Percentiles rank a stretch among this genome's conserved stretches.
Conservation (phyloP, 2,888 invertebrate species). For the Dynastes tityus region DNA sequence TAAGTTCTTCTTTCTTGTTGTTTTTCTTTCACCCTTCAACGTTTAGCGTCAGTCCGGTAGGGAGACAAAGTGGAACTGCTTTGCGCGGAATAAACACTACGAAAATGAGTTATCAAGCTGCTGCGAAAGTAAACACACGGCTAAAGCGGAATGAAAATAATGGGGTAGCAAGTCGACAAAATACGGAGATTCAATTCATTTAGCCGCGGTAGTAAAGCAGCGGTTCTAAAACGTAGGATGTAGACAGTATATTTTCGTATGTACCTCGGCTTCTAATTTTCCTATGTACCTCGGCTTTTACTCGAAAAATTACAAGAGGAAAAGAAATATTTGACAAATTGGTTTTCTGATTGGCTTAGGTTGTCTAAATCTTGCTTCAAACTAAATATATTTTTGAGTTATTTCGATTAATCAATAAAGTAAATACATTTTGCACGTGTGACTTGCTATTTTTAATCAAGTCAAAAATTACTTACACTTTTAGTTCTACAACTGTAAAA, state of each 20-base stretch:
- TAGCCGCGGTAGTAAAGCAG: constrained; percentile 6
- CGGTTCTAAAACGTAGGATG: constrained; percentile 11
- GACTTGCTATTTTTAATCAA: too few relatives aligned
- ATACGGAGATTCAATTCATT: constrained; percentile 45
- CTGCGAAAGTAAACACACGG: constrained; percentile 34
- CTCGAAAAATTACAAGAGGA: too few relatives aligned
- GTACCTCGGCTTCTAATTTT: neutral
- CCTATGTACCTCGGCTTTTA: neutral
- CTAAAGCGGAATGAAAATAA: constrained; percentile 41
- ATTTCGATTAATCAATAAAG: too few relatives aligned
- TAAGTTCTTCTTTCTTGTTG: constrained; percentile 3
- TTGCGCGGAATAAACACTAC: constrained; percentile 51
- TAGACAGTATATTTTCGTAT: neutral
- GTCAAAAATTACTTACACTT: too few relatives aligned
- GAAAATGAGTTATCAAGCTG: constrained; percentile 50
- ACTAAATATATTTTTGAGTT: too few relatives aligned
- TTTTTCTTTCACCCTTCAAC: neutral
- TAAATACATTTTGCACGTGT: too few relatives aligned
- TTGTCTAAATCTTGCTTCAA: too few relatives aligned
- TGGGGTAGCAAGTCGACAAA: constrained; percentile 36
- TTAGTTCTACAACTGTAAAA: too few relatives aligned
- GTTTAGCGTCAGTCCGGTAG: constrained; percentile 24
- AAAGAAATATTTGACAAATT: too few relatives aligned
- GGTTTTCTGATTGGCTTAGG: too few relatives aligned
- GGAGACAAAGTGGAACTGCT: constrained; percentile 41